Conservation (phyloP, 2,888 invertebrate genomes). For the Ptilodon capucinus region DNA sequence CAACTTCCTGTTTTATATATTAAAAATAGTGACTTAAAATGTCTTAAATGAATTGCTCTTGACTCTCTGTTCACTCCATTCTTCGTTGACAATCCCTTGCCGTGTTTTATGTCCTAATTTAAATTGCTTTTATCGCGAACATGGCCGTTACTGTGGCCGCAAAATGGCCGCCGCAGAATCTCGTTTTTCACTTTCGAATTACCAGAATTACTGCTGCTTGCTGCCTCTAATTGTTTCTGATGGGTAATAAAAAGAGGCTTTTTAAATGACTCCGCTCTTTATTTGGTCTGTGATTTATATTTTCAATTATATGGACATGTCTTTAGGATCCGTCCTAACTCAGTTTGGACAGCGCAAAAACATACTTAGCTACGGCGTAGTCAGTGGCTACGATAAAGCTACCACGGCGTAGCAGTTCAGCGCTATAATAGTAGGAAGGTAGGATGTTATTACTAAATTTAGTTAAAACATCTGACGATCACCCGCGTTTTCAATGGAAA, state of each 20-base stretch:
- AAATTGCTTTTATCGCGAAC: slow-evolving; percentile 65
- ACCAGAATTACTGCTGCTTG: slow-evolving; percentile 52
- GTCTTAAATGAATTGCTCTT: slow-evolving; percentile 62
- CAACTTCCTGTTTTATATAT: slow-evolving; percentile 49
- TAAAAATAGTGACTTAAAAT: slow-evolving; percentile 49
- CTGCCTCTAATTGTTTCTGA: slow-evolving; percentile 53
- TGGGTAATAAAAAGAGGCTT: slow-evolving; percentile 37
- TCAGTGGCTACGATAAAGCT: not conserved
- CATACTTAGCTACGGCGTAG: slow-evolving; percentile 6
- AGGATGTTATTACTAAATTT: no score
- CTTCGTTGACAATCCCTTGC: slow-evolving; percentile 68
- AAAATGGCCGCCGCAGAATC: slow-evolving; percentile 46
- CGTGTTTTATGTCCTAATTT: slow-evolving; percentile 70
- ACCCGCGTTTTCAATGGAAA: no score
- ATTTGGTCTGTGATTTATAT: slow-evolving; percentile 7
- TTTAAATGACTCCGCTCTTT: slow-evolving; percentile 22
- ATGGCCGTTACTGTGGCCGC: slow-evolving; percentile 51
- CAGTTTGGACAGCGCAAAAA: not conserved
- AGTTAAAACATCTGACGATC: no score
- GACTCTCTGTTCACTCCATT: slow-evolving; percentile 50
- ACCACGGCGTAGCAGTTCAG: slow-evolving; percentile 24
- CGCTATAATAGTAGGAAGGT: no score
- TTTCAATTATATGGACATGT: not conserved
- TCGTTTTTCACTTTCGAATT: slow-evolving; percentile 58
- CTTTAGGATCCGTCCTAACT: not conserved